Percentiles rank a stretch among this genome's conserved stretches.
Evolutionary conservation across 2,113 vertebrate species (phyloP).

Genomic region (Anseranas semipalmata): DNA sequence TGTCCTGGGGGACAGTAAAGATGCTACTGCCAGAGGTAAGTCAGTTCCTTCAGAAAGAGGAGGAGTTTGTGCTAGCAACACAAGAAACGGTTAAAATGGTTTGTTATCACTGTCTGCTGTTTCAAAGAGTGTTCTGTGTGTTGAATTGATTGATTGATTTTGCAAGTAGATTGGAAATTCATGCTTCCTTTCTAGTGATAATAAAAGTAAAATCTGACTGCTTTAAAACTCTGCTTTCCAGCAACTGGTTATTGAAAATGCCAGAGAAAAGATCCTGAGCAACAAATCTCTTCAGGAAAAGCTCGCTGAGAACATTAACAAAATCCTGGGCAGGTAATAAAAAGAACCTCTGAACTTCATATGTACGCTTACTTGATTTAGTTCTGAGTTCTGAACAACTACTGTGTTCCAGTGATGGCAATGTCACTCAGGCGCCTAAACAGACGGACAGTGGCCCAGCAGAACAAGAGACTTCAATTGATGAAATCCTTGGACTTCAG

Average conservation of each 20-base stretch:
- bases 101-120: not conserved
- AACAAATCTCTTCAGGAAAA: conserved; percentile 96
- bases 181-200: not conserved
- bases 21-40: not conserved
- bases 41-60: not conserved
- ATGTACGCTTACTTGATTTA: not conserved
- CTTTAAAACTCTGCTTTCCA: conserved; percentile 74
- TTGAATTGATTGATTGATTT: not conserved
- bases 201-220: not conserved
- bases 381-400: not conserved
- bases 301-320: conserved; percentile 98
- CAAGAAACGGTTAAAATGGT: not conserved
- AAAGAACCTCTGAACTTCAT: not conserved
- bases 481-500: conserved; percentile 96
- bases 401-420: conserved; percentile 82
- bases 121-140: not conserved
- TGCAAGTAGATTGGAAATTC: not conserved
- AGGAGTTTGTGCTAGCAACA: not conserved
- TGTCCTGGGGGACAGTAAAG: not conserved
- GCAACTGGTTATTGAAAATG: conserved; percentile 99
- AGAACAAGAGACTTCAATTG: conserved; percentile 92
- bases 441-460: conserved; percentile 78
- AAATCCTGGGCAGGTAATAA: conserved; percentile 91
- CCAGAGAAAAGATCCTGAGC: conserved; percentile 94
- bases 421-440: conserved; percentile 82